Conservation (phyloP, 2,113 vertebrate species). For the Onychorhynchus coronatus region DNA sequence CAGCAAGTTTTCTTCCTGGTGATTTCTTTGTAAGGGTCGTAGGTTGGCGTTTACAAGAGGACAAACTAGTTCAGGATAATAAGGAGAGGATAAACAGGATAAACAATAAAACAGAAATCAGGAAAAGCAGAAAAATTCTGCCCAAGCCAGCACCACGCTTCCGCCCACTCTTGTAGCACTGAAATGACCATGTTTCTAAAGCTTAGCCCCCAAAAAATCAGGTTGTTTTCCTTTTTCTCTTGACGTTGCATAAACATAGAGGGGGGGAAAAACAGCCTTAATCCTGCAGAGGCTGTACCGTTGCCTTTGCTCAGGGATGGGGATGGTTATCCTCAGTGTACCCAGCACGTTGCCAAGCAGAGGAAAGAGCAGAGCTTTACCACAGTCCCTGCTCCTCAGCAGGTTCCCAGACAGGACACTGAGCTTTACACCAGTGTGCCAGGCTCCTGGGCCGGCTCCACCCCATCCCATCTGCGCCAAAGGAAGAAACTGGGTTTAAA, state of each 20-base stretch:
- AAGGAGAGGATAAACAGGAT: conserved; percentile 29
- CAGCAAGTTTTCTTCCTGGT: conserved; percentile 40
- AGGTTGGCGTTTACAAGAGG: neutral
- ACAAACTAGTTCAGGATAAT: conserved; percentile 16
- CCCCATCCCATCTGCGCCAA: neutral
- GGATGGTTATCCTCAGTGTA: neutral
- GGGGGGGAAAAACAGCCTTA: neutral
- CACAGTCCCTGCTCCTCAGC: neutral
- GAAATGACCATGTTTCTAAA: neutral
- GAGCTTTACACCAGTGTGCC: neutral
- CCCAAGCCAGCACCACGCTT: neutral
- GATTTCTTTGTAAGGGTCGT: neutral
- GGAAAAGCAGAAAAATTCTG: neutral
- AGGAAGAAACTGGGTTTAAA: neutral
- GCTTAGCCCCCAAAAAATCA: neutral
- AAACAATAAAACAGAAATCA: conserved; percentile 21
- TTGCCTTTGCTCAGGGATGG: neutral
- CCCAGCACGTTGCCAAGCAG: rapidly evolving
- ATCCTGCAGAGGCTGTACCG: neutral
- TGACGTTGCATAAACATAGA: neutral
- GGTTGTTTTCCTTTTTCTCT: neutral
- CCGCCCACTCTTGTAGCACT: neutral
- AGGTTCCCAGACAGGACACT: neutral
- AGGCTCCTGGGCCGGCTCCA: neutral
- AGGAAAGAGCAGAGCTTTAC: neutral